phyloP scores from a whole-genome alignment of 2,113 vertebrate genomes.

The Entelurus aequoreus region DNA sequence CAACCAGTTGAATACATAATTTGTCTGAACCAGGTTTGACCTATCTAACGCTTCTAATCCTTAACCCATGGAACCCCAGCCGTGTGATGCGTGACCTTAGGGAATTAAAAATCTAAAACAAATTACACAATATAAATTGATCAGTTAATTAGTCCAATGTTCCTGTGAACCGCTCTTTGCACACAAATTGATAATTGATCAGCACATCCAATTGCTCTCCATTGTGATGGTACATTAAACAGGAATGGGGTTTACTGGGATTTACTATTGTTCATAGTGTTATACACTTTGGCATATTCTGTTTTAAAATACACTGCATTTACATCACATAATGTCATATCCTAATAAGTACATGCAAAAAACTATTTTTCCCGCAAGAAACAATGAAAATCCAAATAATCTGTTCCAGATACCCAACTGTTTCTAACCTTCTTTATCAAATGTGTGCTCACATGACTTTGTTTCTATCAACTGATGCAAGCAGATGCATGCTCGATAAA shows the following conservation, averaged over 20 bases:
- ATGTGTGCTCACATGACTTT: no score
- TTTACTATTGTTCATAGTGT: slow-evolving; percentile 13
- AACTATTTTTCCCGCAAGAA: no score
- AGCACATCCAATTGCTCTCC: slow-evolving; percentile 33
- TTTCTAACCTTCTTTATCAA: no score
- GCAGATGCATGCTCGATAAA: no score
- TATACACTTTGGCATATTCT: not conserved
- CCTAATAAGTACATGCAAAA: no score
- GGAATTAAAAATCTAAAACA: slow-evolving; percentile 10
- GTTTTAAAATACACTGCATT: not conserved
- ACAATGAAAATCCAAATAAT: no score
- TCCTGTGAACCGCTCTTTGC: slow-evolving; percentile 21
- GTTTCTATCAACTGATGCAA: no score
- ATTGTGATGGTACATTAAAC: slow-evolving; percentile 38
- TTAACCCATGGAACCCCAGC: not conserved
- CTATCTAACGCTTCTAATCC: not conserved
- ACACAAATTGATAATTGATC: slow-evolving; percentile 50
- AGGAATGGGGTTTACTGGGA: slow-evolving; percentile 42
- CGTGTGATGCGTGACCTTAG: slow-evolving; percentile 9
- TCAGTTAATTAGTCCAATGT: slow-evolving; percentile 20
- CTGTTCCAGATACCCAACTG: no score
- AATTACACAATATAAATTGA: slow-evolving; percentile 47
- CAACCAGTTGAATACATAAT: no score
- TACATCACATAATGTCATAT: no score
- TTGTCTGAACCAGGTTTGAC: not conserved